Conservation (phyloP, 1,140 invertebrate genomes). For the Tetragonula clypearis region DNA sequence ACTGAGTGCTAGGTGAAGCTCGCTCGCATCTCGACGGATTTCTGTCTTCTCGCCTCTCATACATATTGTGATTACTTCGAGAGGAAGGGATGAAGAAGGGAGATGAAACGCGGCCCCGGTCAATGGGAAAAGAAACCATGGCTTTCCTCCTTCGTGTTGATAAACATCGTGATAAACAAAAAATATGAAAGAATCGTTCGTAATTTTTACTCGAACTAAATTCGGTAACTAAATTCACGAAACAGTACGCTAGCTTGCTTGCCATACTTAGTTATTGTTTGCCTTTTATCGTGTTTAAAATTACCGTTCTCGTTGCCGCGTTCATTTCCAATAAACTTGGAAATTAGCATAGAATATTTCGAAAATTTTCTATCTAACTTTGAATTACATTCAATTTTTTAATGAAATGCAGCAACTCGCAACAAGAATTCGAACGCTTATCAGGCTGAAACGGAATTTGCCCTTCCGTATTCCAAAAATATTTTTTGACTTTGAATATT, state of each 20-base stretch:
- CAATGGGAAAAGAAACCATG: constrained; percentile 42
- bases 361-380: no score
- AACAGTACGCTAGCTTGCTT: not conserved
- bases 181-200: not conserved
- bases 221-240: no score
- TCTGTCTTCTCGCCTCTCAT: constrained; percentile 77
- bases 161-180: constrained; percentile 5
- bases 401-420: no score
- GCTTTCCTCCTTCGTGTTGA: not conserved
- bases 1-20: constrained; percentile 72
- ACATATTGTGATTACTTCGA: constrained; percentile 80
- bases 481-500: no score
- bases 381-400: no score
- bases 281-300: not conserved
- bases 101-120: constrained; percentile 33
- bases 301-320: not conserved
- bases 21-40: constrained; percentile 67
- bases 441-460: no score
- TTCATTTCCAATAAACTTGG: no score
- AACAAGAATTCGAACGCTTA: no score
- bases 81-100: constrained; percentile 51
- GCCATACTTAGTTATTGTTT: not conserved
- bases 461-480: no score
- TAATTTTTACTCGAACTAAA: no score
- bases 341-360: no score